Conservation (phyloP, 2,888 invertebrate genomes). For the Apamea monoglypha region DNA sequence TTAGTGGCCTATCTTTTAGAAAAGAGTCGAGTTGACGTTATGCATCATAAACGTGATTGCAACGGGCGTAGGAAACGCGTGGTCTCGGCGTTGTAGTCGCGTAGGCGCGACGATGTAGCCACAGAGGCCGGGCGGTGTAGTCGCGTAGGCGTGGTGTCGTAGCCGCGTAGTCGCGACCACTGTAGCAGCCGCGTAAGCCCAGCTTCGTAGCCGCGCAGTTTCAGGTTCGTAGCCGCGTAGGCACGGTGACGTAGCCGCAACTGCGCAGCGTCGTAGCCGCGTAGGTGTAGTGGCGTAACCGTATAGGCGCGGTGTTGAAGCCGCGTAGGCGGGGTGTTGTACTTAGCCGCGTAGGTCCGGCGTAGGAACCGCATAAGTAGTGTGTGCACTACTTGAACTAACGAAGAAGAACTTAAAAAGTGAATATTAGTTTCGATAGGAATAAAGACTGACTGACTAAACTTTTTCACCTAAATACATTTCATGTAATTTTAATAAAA, state of each 20-base stretch:
- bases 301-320: no score
- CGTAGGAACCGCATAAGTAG: background rate
- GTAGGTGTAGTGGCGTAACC: background rate
- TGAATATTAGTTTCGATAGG: background rate
- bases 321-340: background rate
- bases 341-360: background rate
- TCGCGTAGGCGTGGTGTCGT: background rate
- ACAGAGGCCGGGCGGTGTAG: background rate
- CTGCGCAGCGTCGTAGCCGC: background rate
- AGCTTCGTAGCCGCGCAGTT: background rate
- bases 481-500: background rate
- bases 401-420: background rate
- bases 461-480: background rate
- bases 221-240: background rate
- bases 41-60: background rate
- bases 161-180: background rate
- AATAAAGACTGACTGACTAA: background rate
- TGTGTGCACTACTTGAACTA: background rate
- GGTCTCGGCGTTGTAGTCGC: background rate
- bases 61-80: background rate
- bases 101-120: background rate
- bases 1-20: background rate
- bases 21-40: background rate
- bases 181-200: background rate
- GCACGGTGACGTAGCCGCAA: background rate